Conservation (phyloP, 2,113 vertebrate species). For the Phalacrocorax carbo region DNA sequence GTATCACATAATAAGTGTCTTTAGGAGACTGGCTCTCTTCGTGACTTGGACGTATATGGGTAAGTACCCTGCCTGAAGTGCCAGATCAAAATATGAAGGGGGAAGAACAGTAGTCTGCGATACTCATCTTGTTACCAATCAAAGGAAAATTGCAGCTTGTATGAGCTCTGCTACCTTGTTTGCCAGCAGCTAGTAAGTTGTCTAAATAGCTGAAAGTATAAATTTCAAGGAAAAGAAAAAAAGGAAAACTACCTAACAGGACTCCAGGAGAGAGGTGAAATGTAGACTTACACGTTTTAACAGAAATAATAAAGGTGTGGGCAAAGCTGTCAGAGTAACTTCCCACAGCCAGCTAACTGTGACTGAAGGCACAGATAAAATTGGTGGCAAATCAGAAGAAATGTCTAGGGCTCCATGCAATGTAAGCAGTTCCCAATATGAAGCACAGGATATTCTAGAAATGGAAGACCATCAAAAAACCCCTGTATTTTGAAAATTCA, state of each 20-base stretch:
- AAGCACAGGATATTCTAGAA: neutral
- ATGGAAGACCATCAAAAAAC: neutral
- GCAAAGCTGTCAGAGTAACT: constrained; percentile 19
- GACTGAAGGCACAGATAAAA: neutral
- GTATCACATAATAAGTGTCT: neutral
- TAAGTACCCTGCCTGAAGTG: neutral
- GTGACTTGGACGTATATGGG: neutral
- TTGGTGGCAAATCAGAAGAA: neutral
- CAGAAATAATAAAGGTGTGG: constrained; percentile 30
- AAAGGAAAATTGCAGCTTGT: neutral
- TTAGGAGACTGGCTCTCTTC: neutral
- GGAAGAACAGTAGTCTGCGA: neutral
- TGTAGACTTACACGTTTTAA: neutral
- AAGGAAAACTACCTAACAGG: neutral
- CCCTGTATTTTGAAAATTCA: neutral
- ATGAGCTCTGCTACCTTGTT: neutral
- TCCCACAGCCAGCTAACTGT: neutral
- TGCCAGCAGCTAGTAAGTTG: neutral
- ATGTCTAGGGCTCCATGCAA: neutral
- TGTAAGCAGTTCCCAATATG: neutral
- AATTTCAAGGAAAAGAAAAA: neutral
- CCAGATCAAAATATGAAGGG: neutral
- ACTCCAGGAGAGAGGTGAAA: neutral
- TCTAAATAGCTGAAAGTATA: neutral
- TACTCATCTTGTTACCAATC: neutral